Conservation (phyloP, 2,888 invertebrate genomes). For the Ochlodes sylvanus region DNA sequence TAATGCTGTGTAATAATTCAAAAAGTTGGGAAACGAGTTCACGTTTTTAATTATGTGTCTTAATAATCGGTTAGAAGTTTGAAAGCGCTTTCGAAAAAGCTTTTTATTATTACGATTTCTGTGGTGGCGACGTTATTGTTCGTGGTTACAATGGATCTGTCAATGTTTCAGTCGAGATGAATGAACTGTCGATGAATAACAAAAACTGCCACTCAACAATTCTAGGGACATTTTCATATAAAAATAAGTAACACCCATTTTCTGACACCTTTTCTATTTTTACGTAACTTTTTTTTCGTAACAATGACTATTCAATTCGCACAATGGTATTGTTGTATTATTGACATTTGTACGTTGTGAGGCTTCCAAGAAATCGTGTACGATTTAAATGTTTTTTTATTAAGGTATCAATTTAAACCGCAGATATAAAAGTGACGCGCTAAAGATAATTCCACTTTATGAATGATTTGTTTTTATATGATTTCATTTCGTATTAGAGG, state of each 20-base stretch:
- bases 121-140: slow-evolving; percentile 67
- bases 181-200: slow-evolving; percentile 69
- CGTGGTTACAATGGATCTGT: slow-evolving; percentile 74
- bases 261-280: slow-evolving; percentile 41
- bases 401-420: background rate
- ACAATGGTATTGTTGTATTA: slow-evolving; percentile 16
- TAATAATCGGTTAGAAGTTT: slow-evolving; percentile 39
- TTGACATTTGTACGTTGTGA: slow-evolving; percentile 4
- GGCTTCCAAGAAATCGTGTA: background rate
- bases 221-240: slow-evolving; percentile 53
- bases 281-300: slow-evolving; percentile 19
- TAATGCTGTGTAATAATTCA: slow-evolving; percentile 36
- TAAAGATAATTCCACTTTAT: no score
- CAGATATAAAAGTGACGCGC: no score
- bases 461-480: no score
- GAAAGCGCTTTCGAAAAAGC: slow-evolving; percentile 41
- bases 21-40: slow-evolving; percentile 34
- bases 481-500: no score
- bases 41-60: slow-evolving; percentile 38
- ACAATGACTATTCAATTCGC: slow-evolving; percentile 13
- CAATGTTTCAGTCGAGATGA: slow-evolving; percentile 77
- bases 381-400: background rate
- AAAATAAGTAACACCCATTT: slow-evolving; percentile 43
- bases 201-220: slow-evolving; percentile 52
- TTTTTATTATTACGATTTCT: slow-evolving; percentile 60